phyloP scores from a whole-genome alignment of 2,113 vertebrate species.

The Esox niger region DNA sequence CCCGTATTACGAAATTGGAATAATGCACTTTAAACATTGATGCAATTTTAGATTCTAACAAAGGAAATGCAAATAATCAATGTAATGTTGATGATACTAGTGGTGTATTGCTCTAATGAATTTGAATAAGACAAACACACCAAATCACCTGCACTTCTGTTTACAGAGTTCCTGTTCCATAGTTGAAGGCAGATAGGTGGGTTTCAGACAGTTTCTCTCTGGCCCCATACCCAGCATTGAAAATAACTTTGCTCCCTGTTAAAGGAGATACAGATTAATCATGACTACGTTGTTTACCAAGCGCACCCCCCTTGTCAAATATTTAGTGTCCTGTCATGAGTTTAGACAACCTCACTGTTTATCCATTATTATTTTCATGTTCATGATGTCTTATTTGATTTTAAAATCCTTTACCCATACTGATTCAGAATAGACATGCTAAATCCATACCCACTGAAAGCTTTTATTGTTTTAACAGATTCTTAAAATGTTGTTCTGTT shows the following conservation, averaged over 20 bases:
- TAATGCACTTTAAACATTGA: too few relatives aligned
- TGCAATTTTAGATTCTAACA: too few relatives aligned
- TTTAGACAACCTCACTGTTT: not conserved
- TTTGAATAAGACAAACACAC: too few relatives aligned
- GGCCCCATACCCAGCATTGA: constrained; percentile 3
- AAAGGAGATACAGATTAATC: constrained; percentile 4
- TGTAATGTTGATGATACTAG: too few relatives aligned
- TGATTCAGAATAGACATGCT: not conserved
- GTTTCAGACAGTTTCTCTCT: constrained; percentile 12
- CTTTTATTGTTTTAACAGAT: not conserved
- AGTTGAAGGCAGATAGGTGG: constrained; percentile 43
- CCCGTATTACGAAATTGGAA: too few relatives aligned
- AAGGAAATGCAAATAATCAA: too few relatives aligned
- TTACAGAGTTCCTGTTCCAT: constrained; percentile 61
- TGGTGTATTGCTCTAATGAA: too few relatives aligned
- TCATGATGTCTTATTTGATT: not conserved
- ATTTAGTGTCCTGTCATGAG: not conserved
- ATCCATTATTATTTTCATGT: not conserved
- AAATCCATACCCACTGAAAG: not conserved
- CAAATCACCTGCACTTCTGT: constrained; percentile 5
- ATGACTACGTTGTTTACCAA: too few relatives aligned
- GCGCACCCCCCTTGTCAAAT: not conserved
- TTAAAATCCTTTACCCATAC: not conserved
- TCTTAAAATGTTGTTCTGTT: not conserved
- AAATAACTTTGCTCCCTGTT: constrained; percentile 17